Evolutionary conservation across 1,140 invertebrate genomes (phyloP).

Genomic region (Lordiphosa mommai): DNA sequence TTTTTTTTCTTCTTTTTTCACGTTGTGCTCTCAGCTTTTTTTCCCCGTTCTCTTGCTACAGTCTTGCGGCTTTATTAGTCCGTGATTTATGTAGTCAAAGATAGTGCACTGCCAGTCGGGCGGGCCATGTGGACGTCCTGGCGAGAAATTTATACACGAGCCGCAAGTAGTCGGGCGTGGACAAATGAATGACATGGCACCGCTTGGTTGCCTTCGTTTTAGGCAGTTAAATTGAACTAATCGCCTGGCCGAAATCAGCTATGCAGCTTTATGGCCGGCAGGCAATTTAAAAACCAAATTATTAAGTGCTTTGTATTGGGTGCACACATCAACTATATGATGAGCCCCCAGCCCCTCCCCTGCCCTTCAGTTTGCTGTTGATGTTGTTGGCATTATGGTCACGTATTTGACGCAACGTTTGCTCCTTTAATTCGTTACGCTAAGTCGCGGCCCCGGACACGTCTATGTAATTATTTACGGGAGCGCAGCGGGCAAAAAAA

Average conservation of each 20-base stretch:
- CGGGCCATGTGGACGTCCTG: constrained; percentile 47
- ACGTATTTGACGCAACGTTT: constrained; percentile 76
- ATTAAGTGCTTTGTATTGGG: constrained; percentile 62
- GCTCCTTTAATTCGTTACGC: constrained; percentile 68
- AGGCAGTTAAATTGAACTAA: constrained; percentile 72
- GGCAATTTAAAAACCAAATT: constrained; percentile 63
- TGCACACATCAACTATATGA: constrained; percentile 26
- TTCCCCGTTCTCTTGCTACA: constrained; percentile 37
- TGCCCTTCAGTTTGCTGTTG: neutral
- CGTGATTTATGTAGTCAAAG: constrained; percentile 76
- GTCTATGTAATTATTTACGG: constrained; percentile 74
- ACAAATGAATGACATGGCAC: constrained; percentile 74
- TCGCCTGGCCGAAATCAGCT: constrained; percentile 63
- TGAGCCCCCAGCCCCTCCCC: neutral
- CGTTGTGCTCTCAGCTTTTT: constrained; percentile 23
- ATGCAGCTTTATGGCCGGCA: constrained; percentile 67
- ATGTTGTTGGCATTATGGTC: constrained; percentile 58
- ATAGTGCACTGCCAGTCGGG: constrained; percentile 58
- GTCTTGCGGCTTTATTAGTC: constrained; percentile 78
- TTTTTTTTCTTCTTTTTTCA: constrained; percentile 52
- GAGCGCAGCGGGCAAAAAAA: constrained; percentile 25
- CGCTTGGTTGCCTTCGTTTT: constrained; percentile 47
- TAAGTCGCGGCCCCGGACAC: constrained; percentile 49
- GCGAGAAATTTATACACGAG: constrained; percentile 69
- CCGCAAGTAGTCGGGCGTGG: constrained; percentile 69